A percentile compares a stretch with the other conserved stretches of the same genome.
Conservation (phyloP, 1,140 invertebrate genomes). For the Dreissena rostriformis region DNA sequence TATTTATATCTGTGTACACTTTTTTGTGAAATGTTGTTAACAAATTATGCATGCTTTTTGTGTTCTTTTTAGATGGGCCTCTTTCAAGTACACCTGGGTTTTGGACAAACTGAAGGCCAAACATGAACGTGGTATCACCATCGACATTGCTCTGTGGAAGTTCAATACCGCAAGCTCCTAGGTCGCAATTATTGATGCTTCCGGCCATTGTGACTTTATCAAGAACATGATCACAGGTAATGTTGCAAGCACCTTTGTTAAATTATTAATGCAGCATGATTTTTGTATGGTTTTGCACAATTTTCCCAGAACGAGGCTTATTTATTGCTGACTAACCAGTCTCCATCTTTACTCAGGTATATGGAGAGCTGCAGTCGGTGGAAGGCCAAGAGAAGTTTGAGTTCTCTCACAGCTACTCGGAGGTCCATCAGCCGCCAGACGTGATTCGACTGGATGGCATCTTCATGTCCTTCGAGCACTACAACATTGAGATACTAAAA, state of each 20-base stretch:
- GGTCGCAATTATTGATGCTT: slow-evolving; percentile 99
- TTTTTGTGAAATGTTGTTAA: no score
- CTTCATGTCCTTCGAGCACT: slow-evolving; percentile 98
- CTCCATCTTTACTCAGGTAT: not conserved
- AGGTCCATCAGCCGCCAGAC: slow-evolving; percentile 92
- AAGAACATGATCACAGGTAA: slow-evolving; percentile 99
- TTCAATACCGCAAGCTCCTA: slow-evolving; percentile 99
- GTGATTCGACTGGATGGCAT: slow-evolving; percentile 94
- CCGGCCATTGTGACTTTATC: slow-evolving; percentile 99
- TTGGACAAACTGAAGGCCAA: slow-evolving; percentile 99
- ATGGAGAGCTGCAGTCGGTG: no score
- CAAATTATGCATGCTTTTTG: no score
- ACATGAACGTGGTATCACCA: slow-evolving; percentile 99
- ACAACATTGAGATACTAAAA: slow-evolving; percentile 97
- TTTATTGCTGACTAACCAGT: no score
- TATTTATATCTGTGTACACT: no score
- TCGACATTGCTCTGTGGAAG: slow-evolving; percentile 99
- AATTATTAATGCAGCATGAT: no score
- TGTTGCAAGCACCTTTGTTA: not conserved
- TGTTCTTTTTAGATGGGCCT: slow-evolving; percentile 92
- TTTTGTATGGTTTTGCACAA: no score
- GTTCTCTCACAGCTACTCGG: slow-evolving; percentile 97
- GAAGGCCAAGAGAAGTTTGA: slow-evolving; percentile 90
- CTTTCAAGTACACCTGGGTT: slow-evolving; percentile 99
- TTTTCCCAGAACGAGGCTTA: no score